Conservation (phyloP, 1,140 invertebrate genomes). For the Nomia melanderi region DNA sequence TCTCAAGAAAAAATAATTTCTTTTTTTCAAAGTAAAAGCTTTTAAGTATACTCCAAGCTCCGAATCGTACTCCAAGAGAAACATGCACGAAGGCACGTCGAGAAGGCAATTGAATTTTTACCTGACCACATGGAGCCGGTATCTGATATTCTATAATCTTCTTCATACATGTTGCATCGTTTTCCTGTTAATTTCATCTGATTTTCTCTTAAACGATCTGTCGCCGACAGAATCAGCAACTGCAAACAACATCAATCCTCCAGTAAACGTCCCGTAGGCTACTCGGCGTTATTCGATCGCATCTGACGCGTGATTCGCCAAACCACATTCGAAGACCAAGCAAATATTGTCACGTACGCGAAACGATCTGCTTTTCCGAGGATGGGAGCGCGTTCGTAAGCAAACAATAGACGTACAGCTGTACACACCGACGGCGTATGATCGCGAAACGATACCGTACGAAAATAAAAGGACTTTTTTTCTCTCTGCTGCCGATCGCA, state of each 20-base stretch:
- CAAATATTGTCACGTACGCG: conserved; percentile 45
- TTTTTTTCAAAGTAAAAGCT: too few species aligned
- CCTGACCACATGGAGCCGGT: too few species aligned
- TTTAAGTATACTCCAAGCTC: too few species aligned
- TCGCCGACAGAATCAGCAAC: background rate
- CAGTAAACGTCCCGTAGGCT: background rate
- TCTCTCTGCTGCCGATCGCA: background rate
- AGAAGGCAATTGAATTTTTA: too few species aligned
- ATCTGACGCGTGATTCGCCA: conserved; percentile 23
- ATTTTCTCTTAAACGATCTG: too few species aligned
- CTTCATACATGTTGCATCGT: too few species aligned
- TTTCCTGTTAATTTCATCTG: too few species aligned
- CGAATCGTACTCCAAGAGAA: too few species aligned
- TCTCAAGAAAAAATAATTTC: too few species aligned
- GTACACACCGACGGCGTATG: background rate
- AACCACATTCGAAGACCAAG: conserved; percentile 23
- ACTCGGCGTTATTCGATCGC: conserved; percentile 38
- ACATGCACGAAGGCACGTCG: too few species aligned
- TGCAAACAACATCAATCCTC: background rate
- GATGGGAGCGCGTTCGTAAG: background rate
- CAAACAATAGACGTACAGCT: conserved; percentile 45
- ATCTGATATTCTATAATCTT: too few species aligned
- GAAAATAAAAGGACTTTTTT: conserved; percentile 43
- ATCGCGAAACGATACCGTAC: conserved; percentile 28
- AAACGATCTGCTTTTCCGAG: background rate